Evolutionary conservation across 2,888 invertebrate species (phyloP).

Genomic region (Rotaria macrura): DNA sequence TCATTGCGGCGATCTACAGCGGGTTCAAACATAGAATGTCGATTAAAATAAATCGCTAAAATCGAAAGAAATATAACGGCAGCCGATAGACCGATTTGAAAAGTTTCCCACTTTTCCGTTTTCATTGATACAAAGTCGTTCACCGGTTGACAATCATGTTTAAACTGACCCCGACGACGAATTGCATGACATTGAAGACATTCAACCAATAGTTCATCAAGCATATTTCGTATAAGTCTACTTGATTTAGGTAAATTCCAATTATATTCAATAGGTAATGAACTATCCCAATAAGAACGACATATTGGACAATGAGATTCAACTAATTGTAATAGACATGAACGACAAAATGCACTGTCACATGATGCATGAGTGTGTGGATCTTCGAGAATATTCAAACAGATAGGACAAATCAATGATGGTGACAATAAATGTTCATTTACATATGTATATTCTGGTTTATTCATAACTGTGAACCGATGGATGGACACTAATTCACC

Average conservation of each 20-base stretch:
- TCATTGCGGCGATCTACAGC: neutral
- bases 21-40: neutral
- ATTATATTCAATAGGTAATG: neutral
- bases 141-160: neutral
- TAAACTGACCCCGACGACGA: neutral
- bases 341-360: constrained; percentile 12
- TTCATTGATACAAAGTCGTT: neutral
- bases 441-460: neutral
- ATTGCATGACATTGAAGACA: neutral
- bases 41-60: neutral
- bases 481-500: neutral
- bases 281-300: neutral
- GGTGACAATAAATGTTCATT: neutral
- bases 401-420: neutral
- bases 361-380: neutral
- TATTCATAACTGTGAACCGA: neutral
- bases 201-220: neutral
- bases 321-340: neutral
- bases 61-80: neutral
- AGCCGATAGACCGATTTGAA: neutral
- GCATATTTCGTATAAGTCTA: constrained; percentile 9
- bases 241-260: neutral
- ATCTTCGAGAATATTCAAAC: neutral
- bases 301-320: neutral
- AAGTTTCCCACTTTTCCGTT: neutral